These are phyloP conservation scores for Lota lota DNA, from an alignment of 2,113 vertebrate species.

Conservation along the genomic window DNA sequence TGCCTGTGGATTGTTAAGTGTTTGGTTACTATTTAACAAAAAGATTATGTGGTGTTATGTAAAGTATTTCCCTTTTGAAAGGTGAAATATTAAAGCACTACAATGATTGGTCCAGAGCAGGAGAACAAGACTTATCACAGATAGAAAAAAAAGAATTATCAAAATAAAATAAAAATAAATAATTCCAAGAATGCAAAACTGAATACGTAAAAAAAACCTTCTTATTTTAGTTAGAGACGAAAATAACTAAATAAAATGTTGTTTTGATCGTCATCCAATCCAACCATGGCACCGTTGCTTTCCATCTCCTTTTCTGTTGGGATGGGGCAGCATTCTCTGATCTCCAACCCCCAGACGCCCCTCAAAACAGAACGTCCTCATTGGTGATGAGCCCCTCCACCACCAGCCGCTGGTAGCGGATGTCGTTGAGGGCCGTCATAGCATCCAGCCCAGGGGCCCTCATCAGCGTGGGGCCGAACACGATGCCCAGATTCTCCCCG, in stretches of 20 bases:
- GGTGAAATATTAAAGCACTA: no score
- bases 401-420: slow-evolving; percentile 94
- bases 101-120: no score
- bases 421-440: slow-evolving; percentile 91
- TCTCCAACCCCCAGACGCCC: slow-evolving; percentile 11
- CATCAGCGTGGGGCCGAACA: slow-evolving; percentile 84
- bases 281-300: neutral
- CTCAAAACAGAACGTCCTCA: slow-evolving; percentile 92
- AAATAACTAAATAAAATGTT: neutral
- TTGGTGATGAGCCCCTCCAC: slow-evolving; percentile 93
- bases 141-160: no score
- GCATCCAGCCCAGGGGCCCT: slow-evolving; percentile 86
- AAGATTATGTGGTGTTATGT: no score
- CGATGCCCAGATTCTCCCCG: slow-evolving; percentile 92
- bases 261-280: neutral
- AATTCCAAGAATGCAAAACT: no score
- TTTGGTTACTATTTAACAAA: no score
- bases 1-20: no score
- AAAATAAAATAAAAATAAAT: no score
- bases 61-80: no score
- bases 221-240: neutral
- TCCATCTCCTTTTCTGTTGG: neutral
- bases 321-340: neutral
- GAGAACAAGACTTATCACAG: no score
- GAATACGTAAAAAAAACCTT: neutral